Conservation (phyloP, 2,888 invertebrate species). For the Nomada fabriciana region DNA sequence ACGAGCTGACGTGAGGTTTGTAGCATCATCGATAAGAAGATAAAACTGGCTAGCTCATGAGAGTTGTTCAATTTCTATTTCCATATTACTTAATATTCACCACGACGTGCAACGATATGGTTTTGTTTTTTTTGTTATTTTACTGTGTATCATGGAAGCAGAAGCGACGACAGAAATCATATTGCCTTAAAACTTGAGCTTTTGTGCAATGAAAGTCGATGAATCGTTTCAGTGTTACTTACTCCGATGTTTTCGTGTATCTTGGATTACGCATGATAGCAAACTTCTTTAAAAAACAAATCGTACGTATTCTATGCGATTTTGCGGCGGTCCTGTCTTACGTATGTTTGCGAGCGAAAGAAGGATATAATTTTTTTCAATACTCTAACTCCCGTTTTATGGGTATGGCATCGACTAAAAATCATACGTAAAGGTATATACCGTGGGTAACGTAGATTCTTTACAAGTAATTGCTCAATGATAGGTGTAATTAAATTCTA, state of each 20-base stretch:
- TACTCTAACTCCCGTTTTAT: constrained; percentile 30
- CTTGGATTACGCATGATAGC: too few relatives aligned
- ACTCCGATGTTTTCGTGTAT: too few relatives aligned
- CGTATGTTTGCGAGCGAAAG: constrained; percentile 9
- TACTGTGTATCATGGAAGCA: background rate
- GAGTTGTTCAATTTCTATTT: too few relatives aligned
- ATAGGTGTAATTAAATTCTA: constrained; percentile 77
- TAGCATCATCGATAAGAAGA: too few relatives aligned
- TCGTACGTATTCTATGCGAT: constrained; percentile 10
- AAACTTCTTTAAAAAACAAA: background rate
- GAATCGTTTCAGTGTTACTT: background rate
- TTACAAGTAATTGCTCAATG: constrained; percentile 78
- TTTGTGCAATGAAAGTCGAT: constrained; percentile 2
- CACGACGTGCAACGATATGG: background rate
- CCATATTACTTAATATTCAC: too few relatives aligned
- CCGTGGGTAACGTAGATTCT: constrained; percentile 72
- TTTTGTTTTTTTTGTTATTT: background rate
- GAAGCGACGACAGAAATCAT: background rate
- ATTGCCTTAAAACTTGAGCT: background rate
- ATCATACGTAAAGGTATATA: constrained; percentile 43
- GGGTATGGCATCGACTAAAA: constrained; percentile 40
- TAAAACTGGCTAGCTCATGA: too few relatives aligned
- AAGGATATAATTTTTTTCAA: constrained; percentile 31
- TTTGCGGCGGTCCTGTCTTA: background rate
- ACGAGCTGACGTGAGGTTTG: too few relatives aligned